A percentile compares a stretch with the other conserved stretches of the same genome.
Evolutionary conservation across 2,888 invertebrate genomes (phyloP).

Genomic region (Chloromyia formosa): DNA sequence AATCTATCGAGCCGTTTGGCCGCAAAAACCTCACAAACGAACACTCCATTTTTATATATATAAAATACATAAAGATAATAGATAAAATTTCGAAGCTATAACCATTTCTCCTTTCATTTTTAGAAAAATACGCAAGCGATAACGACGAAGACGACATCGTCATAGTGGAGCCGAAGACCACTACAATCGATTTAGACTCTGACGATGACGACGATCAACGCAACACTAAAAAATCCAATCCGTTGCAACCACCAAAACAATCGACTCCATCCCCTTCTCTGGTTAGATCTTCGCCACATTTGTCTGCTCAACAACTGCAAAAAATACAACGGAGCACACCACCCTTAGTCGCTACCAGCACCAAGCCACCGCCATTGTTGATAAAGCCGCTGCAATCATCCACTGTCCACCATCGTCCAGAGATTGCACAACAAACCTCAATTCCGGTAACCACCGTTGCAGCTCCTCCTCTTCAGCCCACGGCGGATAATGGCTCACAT

Average conservation of each 20-base stretch:
- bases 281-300: background rate
- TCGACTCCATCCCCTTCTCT: background rate
- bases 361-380: background rate
- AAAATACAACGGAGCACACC: background rate
- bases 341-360: background rate
- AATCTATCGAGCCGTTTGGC: too few species aligned
- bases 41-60: background rate
- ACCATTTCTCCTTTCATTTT: slow-evolving; percentile 48
- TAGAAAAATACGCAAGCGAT: slow-evolving; percentile 62
- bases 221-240: background rate
- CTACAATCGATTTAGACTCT: slow-evolving; percentile 62
- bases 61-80: background rate
- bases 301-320: background rate
- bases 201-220: slow-evolving; percentile 59
- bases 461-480: background rate
- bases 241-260: background rate
- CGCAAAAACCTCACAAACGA: too few species aligned
- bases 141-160: slow-evolving; percentile 63
- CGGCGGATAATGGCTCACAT: background rate
- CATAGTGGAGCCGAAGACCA: slow-evolving; percentile 63
- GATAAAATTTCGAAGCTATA: background rate
- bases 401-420: too few species aligned
- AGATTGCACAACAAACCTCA: background rate
- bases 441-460: background rate
- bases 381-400: background rate